phyloP scores from a whole-genome alignment of 2,113 vertebrate genomes.

The Caranx melampygus region DNA sequence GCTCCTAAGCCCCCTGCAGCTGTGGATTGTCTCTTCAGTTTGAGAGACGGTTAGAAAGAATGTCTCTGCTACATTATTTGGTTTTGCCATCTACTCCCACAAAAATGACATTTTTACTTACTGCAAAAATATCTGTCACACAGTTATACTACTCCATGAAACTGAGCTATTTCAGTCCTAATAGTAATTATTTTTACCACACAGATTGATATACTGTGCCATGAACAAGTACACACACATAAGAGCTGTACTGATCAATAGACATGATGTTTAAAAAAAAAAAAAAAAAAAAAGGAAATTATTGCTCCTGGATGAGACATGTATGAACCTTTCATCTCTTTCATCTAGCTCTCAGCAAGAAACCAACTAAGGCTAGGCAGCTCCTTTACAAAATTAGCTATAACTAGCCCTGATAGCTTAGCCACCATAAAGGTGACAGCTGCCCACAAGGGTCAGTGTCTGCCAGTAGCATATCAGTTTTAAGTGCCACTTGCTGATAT shows the following conservation, averaged over 20 bases:
- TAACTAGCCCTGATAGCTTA: neutral
- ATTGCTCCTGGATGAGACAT: neutral
- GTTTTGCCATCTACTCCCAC: neutral
- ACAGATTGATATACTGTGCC: neutral
- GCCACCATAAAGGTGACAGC: conserved; percentile 9
- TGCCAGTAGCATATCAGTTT: conserved; percentile 14
- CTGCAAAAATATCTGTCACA: neutral
- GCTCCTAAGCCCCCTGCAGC: conserved; percentile 7
- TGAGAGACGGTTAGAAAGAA: neutral
- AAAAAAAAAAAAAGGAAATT: neutral
- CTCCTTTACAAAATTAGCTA: neutral
- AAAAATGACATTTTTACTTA: neutral
- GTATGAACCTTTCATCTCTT: neutral
- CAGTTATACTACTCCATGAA: neutral
- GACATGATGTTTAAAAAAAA: neutral
- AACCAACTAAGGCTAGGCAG: neutral
- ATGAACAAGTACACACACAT: neutral
- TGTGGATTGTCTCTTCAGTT: conserved; percentile 16
- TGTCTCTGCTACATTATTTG: neutral
- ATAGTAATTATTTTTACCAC: neutral
- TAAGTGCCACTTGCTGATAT: conserved; percentile 25
- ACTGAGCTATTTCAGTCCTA: neutral
- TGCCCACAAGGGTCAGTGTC: neutral
- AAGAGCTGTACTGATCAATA: neutral
- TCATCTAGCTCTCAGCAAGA: neutral